A percentile compares a stretch with the other conserved stretches of the same genome.
These are phyloP conservation scores for Myotis planiceps DNA, from an alignment of 2,797 vertebrate genomes.

Conservation along the genomic window DNA sequence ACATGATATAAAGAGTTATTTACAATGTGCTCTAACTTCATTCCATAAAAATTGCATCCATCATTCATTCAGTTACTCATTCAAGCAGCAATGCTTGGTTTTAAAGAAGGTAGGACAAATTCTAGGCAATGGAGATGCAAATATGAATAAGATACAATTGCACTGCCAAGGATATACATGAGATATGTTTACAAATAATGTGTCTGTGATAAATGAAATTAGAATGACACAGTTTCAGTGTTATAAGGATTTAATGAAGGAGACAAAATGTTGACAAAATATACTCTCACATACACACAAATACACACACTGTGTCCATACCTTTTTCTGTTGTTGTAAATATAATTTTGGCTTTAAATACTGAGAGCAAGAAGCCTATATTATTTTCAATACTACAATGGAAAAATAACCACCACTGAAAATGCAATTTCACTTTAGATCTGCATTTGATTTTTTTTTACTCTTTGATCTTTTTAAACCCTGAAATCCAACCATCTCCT, in stretches of 20 bases:
- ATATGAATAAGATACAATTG: background rate
- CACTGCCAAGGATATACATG: background rate
- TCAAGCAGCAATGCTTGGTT: background rate
- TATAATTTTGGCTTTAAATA: slow-evolving; percentile 39
- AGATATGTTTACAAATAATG: slow-evolving; percentile 20
- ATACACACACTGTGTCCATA: background rate
- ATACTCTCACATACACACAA: background rate
- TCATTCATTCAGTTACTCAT: background rate
- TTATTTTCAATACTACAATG: background rate
- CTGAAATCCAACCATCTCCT: background rate
- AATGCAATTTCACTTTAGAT: background rate
- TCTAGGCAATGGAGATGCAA: background rate
- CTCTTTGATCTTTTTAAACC: background rate
- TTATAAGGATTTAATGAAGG: background rate
- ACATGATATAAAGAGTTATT: background rate
- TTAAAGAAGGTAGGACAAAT: background rate
- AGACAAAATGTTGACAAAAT: background rate
- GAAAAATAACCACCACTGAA: background rate
- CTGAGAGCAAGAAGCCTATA: background rate
- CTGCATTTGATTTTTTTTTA: background rate
- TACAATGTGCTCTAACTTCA: background rate
- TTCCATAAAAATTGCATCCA: background rate
- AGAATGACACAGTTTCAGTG: background rate
- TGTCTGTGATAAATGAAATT: background rate
- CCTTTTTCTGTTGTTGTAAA: background rate